Conservation (phyloP, 2,797 vertebrate species). For the Pseudochirops corinnae region DNA sequence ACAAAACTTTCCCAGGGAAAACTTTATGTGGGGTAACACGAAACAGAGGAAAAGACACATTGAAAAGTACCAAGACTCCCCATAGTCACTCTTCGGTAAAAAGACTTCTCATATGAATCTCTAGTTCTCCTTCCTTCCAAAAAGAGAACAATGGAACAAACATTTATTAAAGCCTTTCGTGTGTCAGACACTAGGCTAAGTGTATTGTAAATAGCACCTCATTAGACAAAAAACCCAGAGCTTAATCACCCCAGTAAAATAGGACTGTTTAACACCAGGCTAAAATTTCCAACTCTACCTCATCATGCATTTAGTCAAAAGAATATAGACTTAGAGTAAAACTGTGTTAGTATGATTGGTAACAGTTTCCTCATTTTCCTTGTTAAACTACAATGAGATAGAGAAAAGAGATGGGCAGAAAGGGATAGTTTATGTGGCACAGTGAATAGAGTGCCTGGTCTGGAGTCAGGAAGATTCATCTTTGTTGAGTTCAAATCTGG, state of each 20-base stretch:
- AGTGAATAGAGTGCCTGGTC: too few relatives aligned
- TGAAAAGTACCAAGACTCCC: neutral
- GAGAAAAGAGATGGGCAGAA: neutral
- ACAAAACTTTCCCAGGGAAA: neutral
- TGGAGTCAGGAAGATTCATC: neutral
- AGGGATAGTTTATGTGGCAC: neutral
- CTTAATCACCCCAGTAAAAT: neutral
- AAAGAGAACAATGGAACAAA: neutral
- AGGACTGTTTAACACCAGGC: neutral
- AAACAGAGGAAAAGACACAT: neutral
- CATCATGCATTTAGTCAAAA: neutral
- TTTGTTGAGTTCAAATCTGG: neutral
- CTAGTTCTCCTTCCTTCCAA: neutral
- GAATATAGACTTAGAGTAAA: neutral
- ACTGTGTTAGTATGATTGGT: neutral
- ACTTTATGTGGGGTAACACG: neutral
- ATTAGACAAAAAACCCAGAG: neutral
- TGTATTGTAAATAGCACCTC: neutral
- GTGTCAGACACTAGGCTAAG: too few relatives aligned
- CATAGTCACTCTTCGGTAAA: neutral
- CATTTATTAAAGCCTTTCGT: neutral
- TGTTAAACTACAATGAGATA: neutral
- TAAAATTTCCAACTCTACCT: neutral
- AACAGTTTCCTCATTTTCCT: neutral
- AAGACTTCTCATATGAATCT: neutral